Percentiles rank a stretch among this genome's conserved stretches.
phyloP scores from a whole-genome alignment of 2,797 vertebrate genomes.

The Spizella passerina region DNA sequence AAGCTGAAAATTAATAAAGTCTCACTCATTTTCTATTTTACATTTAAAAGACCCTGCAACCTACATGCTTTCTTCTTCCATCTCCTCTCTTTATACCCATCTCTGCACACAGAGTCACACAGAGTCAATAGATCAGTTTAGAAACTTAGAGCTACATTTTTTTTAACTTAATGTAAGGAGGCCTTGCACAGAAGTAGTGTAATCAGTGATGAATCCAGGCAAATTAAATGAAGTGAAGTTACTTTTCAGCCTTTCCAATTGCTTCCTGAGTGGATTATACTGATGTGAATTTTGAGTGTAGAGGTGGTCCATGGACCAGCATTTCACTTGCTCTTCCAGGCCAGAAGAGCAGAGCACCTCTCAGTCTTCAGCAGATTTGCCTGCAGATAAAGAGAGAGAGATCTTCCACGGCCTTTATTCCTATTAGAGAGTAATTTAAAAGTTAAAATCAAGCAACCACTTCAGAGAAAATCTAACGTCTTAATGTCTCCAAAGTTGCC shows the following conservation, averaged over 20 bases:
- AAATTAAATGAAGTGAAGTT: neutral
- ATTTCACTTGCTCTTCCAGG: neutral
- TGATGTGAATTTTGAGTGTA: neutral
- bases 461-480: neutral
- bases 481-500: neutral
- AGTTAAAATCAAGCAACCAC: neutral
- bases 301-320: neutral
- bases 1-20: neutral
- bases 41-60: neutral
- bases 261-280: neutral
- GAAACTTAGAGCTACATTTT: neutral
- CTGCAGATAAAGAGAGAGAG: neutral
- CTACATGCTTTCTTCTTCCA: neutral
- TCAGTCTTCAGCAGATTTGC: neutral
- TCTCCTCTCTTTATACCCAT: neutral
- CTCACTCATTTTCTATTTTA: neutral
- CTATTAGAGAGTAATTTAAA: neutral
- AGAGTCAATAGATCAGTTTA: neutral
- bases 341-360: neutral
- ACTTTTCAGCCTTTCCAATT: neutral
- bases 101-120: neutral
- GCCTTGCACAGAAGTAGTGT: neutral
- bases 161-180: neutral
- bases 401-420: neutral
- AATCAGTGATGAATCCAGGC: neutral